Base-by-base conservation (phyloP, 30 jellyfish, hydroid and myxozoan genomes). In the Aurelia aurita complex sp. Pacific region DNA sequence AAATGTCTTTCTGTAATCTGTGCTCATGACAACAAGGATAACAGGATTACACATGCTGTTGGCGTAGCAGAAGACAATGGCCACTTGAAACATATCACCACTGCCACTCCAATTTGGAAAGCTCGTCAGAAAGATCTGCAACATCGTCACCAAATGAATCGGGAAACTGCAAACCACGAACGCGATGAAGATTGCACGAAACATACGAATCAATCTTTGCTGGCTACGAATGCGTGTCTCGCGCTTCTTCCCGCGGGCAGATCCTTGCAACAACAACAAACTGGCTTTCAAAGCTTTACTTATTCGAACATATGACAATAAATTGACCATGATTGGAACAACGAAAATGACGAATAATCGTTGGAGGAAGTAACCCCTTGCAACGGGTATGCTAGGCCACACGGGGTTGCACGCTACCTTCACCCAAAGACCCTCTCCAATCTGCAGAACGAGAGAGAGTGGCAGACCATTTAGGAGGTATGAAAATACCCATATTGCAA, bases 1-100 rank as follows among this genome's bases (percentile, higher is more conserved):
- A 79, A 92, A 92, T 14, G 95, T 57, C 36, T 82, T 81, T 52
- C 97, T 81, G 87, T 73, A 92, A 13, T 82, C 98, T 5, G 88
- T 64, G 71, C 97, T 83, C 90, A 85, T 81, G 33, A 85, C 40
- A 50, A 74, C 89, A 14, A 85, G 78, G 14, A 92, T 92, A 74
- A 92, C 88, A 4, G 97, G 94, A 54, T 92, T 92, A 60, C 96
- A 85, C 82, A 71, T 82, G 76, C 97, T 85, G 85, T 92, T 80
- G 62, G 96, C 89, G 50, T 73, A 67, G 60, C 77, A 91, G 42
- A 87, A 69, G 32, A 92, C 84, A 4, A 89, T 18, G 61, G 94
- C 86, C 46, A 92, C 70, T 17, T 86, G 92, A 40, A 61, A 73
- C 29, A 76, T 14, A 33, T 69, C 80, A 5, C 91, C 91, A 53